A percentile compares a stretch with the other conserved stretches of the same genome.
Evolutionary conservation across 2,113 vertebrate species (phyloP).

Genomic region (Tupaia tana): DNA sequence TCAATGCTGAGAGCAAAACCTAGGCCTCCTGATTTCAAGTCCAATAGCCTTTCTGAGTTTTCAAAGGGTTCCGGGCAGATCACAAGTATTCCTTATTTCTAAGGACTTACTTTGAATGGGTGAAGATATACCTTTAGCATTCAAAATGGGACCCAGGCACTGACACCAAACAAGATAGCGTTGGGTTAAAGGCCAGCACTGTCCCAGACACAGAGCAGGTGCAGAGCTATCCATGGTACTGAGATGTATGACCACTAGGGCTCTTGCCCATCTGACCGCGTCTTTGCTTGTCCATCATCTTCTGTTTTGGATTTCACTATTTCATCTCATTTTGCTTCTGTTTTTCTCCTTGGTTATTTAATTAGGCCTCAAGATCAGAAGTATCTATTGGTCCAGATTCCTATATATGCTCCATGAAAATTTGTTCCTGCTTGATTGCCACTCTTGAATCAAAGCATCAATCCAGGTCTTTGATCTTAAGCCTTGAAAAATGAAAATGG

Average conservation of each 20-base stretch:
- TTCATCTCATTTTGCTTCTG: background rate
- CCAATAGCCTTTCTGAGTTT: background rate
- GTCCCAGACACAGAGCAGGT: background rate
- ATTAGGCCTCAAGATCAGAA: background rate
- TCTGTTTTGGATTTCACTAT: background rate
- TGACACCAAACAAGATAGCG: background rate
- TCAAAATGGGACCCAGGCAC: background rate
- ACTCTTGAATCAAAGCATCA: background rate
- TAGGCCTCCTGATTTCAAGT: background rate
- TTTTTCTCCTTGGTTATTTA: slow-evolving; percentile 28
- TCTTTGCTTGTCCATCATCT: background rate
- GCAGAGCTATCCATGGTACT: slow-evolving; percentile 80
- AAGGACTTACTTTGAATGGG: background rate
- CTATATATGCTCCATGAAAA: background rate
- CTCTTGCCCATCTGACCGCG: background rate
- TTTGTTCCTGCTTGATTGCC: background rate
- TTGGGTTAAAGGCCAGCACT: background rate
- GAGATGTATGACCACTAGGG: slow-evolving; percentile 41
- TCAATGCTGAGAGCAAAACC: background rate
- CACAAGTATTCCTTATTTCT: background rate
- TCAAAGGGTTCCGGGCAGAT: background rate
- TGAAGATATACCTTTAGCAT: background rate
- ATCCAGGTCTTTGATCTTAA: background rate
- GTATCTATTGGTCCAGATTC: background rate
- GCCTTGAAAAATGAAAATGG: background rate